A percentile compares a stretch with the other conserved stretches of the same genome.
These are phyloP conservation scores for Cebidichthys violaceus DNA, from an alignment of 2,113 vertebrate species.

Conservation along the genomic window DNA sequence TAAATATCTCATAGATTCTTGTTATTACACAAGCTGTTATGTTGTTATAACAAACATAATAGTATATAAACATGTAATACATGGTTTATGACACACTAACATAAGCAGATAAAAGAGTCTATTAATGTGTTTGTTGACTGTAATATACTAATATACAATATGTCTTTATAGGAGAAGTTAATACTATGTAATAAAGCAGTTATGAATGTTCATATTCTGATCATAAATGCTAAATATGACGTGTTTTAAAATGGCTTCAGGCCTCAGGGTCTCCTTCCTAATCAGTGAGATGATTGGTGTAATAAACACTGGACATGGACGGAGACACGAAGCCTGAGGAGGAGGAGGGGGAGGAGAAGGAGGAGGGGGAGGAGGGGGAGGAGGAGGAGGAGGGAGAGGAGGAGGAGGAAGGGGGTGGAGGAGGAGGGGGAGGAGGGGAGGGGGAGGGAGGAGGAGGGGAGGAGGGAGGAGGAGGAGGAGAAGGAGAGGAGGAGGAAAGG, in stretches of 20 bases:
- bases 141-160: neutral
- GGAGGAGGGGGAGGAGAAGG: neutral
- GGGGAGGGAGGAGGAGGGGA: slow-evolving; percentile 31
- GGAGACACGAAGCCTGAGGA: too few relatives aligned
- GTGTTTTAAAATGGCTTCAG: too few relatives aligned
- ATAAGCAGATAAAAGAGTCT: neutral
- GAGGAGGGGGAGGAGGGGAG: neutral
- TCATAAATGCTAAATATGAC: too few relatives aligned
- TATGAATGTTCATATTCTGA: too few relatives aligned
- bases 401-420: neutral
- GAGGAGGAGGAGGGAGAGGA: neutral
- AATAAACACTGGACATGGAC: too few relatives aligned
- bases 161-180: neutral
- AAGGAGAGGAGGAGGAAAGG: neutral
- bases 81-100: neutral
- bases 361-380: neutral
- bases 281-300: too few relatives aligned
- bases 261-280: too few relatives aligned
- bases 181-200: too few relatives aligned
- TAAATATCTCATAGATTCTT: too few relatives aligned
- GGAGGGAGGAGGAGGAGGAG: neutral
- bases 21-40: too few relatives aligned
- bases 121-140: too few relatives aligned
- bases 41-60: too few relatives aligned
- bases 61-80: neutral